phyloP scores from a whole-genome alignment of 2,888 invertebrate species.

The Aphidius colemani region DNA sequence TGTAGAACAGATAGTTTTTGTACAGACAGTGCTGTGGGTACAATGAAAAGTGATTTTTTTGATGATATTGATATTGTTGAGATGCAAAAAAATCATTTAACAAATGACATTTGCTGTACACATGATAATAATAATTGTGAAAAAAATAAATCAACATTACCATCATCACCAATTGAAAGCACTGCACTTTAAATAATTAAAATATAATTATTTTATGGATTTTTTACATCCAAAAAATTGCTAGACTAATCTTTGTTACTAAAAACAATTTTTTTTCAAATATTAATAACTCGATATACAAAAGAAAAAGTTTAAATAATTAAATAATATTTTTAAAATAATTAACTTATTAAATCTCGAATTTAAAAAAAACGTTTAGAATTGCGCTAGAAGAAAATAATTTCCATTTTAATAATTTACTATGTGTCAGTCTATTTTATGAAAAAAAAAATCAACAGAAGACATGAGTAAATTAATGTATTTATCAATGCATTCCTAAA shows the following conservation, averaged over 20 bases:
- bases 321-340: no score
- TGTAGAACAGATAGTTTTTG: constrained; percentile 55
- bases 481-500: constrained; percentile 29
- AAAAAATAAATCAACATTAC: constrained; percentile 26
- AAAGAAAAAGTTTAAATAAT: background rate
- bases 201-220: no score
- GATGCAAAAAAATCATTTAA: constrained; percentile 45
- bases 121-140: constrained; percentile 49
- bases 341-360: no score
- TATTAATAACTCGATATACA: constrained; percentile 3
- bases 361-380: no score
- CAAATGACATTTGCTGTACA: constrained; percentile 48
- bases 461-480: no score
- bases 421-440: no score
- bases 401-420: no score
- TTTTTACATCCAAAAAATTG: no score
- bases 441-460: constrained; percentile 5
- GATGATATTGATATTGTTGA: constrained; percentile 54
- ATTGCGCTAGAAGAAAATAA: no score
- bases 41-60: constrained; percentile 58
- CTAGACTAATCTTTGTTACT: no score
- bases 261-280: no score
- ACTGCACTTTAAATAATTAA: constrained; percentile 49
- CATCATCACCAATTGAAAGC: constrained; percentile 54
- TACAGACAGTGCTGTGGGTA: constrained; percentile 56